Evolutionary conservation across 1,140 invertebrate genomes (phyloP).

Genomic region (Cephus cinctus): DNA sequence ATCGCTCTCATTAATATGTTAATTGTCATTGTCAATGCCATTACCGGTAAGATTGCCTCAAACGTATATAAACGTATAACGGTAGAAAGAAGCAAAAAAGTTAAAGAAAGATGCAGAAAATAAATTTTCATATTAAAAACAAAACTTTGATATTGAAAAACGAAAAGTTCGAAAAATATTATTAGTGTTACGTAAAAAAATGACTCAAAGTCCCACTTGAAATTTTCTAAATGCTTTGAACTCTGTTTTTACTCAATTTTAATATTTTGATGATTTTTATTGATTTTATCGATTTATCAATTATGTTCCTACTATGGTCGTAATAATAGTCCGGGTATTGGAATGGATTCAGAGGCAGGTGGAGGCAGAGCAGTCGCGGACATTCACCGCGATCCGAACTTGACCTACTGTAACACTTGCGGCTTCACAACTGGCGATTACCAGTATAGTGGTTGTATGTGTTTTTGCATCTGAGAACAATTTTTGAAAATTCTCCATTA

Average conservation of each 20-base stretch:
- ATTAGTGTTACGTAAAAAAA: neutral
- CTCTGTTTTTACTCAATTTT: neutral
- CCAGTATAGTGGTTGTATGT: no score
- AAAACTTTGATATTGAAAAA: neutral
- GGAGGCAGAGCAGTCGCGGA: constrained; percentile 10
- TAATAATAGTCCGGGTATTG: neutral
- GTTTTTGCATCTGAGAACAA: no score
- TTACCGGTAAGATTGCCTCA: neutral
- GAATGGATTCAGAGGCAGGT: neutral
- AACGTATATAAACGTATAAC: neutral
- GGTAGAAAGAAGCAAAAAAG: neutral
- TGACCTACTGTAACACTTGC: constrained; percentile 39
- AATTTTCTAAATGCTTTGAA: neutral
- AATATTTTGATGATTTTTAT: neutral
- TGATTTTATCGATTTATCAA: neutral
- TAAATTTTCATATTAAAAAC: neutral
- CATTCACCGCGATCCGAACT: constrained; percentile 34
- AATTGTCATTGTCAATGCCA: neutral
- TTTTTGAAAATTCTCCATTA: no score
- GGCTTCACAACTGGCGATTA: no score
- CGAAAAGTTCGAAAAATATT: neutral
- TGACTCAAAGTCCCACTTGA: neutral
- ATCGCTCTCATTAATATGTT: neutral
- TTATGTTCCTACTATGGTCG: neutral
- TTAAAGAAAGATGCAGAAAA: constrained; percentile 1